A percentile compares a stretch with the other conserved stretches of the same genome.
phyloP scores from a whole-genome alignment of 1,140 invertebrate genomes.

The Chironomus striatipennis region DNA sequence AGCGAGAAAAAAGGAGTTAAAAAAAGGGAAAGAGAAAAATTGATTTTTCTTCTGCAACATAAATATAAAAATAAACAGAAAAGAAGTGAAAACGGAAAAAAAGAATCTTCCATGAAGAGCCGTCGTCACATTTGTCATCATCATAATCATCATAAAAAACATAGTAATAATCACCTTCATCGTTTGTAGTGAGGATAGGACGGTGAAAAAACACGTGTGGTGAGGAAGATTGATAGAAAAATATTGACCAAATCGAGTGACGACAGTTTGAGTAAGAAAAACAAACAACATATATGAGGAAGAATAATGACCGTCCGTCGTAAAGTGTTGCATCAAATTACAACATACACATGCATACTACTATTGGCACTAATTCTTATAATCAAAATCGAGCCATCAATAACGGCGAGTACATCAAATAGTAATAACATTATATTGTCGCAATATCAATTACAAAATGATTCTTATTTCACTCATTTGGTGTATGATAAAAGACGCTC shows the following conservation, averaged over 20 bases:
- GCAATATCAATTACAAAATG: conserved; percentile 32
- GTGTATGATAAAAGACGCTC: conserved; percentile 47
- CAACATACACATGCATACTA: neutral
- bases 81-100: neutral
- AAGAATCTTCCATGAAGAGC: conserved; percentile 12
- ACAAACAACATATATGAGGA: neutral
- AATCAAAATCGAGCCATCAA: neutral
- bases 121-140: conserved; percentile 11
- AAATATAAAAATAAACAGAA: neutral
- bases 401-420: neutral
- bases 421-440: conserved; percentile 16
- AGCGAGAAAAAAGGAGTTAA: neutral
- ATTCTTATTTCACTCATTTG: conserved; percentile 46
- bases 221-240: conserved; percentile 6
- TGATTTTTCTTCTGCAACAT: neutral
- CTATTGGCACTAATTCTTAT: neutral
- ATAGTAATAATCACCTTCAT: conserved; percentile 1
- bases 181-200: neutral
- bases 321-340: conserved; percentile 8
- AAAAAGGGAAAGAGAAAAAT: neutral
- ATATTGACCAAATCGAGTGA: neutral
- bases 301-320: conserved; percentile 22
- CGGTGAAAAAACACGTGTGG: neutral
- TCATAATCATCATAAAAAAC: neutral
- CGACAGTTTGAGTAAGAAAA: neutral